Percentiles rank a stretch among this genome's conserved stretches.
phyloP scores from a whole-genome alignment of 1,140 invertebrate species.

The Adelges cooleyi region DNA sequence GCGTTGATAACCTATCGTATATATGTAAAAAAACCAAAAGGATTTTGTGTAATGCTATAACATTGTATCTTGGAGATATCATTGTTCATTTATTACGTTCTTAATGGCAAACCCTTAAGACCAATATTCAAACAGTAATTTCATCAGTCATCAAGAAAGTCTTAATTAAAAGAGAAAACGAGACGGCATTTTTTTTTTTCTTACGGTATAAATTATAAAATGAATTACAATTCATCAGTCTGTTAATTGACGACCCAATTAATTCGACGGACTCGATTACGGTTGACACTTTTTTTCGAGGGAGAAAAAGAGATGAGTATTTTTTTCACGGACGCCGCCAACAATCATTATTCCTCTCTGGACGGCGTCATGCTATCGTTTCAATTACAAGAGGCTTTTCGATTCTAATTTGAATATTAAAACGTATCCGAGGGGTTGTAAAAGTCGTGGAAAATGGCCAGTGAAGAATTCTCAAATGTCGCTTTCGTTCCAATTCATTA shows the following conservation, averaged over 20 bases:
- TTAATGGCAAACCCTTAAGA: no score
- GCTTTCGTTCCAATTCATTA: slow-evolving; percentile 6
- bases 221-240: slow-evolving; percentile 29
- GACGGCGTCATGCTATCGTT: slow-evolving; percentile 1
- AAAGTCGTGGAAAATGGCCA: slow-evolving; percentile 9
- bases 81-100: no score
- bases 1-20: no score
- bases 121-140: background rate
- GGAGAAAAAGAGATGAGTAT: background rate
- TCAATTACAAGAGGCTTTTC: slow-evolving; percentile 20
- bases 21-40: no score
- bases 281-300: slow-evolving; percentile 22
- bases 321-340: slow-evolving; percentile 17
- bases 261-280: slow-evolving; percentile 26
- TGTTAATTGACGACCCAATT: slow-evolving; percentile 29
- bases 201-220: slow-evolving; percentile 23
- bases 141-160: slow-evolving; percentile 11
- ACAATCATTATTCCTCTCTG: slow-evolving; percentile 15
- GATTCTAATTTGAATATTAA: slow-evolving; percentile 29
- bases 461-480: background rate
- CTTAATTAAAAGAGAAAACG: slow-evolving; percentile 20
- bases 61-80: no score
- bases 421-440: background rate
- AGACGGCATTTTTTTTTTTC: background rate
- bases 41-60: no score